Conservation (phyloP, 37 sponge, comb jelly and placozoan genomes). For the Axinella damicornis region DNA sequence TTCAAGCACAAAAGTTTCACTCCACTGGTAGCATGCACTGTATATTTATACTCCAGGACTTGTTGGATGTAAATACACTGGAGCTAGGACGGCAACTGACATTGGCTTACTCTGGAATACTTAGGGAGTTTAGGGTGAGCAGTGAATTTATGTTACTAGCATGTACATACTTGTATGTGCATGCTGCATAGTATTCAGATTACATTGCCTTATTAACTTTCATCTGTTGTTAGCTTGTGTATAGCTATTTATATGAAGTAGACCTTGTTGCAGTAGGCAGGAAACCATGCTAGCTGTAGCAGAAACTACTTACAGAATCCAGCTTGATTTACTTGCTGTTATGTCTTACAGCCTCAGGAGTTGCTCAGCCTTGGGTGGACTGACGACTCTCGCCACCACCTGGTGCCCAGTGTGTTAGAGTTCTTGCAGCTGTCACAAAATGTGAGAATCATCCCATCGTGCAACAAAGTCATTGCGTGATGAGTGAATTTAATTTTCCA, state of each 20-base stretch:
- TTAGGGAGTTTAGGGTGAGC: constrained; percentile 65
- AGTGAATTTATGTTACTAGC: no score
- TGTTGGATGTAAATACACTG: constrained; percentile 73
- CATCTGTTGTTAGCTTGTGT: no score
- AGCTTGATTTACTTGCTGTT: no score
- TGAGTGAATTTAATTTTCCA: neutral
- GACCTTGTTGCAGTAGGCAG: no score
- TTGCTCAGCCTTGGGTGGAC: constrained; percentile 16
- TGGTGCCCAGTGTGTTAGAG: neutral
- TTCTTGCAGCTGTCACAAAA: constrained; percentile 35
- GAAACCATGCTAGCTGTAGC: no score
- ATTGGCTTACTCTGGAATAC: constrained; percentile 24
- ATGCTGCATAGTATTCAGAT: no score
- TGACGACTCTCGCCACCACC: neutral
- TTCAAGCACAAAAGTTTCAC: no score
- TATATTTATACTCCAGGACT: constrained; percentile 24
- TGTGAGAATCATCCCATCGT: constrained; percentile 1
- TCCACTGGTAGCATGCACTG: no score
- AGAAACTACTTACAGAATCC: no score
- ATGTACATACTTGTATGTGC: no score
- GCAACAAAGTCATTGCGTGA: neutral
- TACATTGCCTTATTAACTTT: no score
- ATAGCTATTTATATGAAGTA: no score
- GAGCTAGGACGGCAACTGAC: constrained; percentile 78
- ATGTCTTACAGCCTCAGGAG: constrained; percentile 34